These are phyloP conservation scores for Dysmachus trigonus DNA, from an alignment of 2,888 invertebrate species.

Conservation along the genomic window DNA sequence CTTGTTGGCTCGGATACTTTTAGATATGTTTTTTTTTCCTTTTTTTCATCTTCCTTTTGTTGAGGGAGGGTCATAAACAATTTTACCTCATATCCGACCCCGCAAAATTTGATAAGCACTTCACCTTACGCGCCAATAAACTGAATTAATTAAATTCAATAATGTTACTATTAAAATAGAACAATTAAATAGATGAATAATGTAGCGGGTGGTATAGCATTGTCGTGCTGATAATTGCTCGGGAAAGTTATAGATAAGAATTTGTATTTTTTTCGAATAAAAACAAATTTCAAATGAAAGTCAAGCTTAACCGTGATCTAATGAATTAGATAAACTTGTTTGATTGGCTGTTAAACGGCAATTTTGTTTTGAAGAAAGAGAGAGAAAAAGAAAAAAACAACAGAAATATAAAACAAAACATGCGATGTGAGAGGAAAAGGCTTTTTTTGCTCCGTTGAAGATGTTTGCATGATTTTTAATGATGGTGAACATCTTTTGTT, in stretches of 20 bases:
- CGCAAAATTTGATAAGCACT: background rate
- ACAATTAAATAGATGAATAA: background rate
- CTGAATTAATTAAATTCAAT: background rate
- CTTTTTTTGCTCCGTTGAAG: constrained; percentile 6
- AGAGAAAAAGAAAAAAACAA: background rate
- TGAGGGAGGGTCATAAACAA: too few relatives aligned
- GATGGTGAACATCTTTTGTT: background rate
- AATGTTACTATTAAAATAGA: background rate
- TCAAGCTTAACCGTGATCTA: background rate
- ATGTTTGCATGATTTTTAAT: constrained; percentile 22
- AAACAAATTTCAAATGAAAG: background rate
- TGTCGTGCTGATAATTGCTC: background rate
- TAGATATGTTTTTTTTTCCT: background rate
- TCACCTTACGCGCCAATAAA: background rate
- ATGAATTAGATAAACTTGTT: background rate
- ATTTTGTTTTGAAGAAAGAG: background rate
- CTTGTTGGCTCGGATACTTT: background rate
- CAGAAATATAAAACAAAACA: background rate
- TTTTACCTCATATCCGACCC: background rate
- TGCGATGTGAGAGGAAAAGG: background rate
- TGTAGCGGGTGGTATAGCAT: background rate
- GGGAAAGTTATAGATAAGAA: background rate
- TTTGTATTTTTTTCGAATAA: background rate
- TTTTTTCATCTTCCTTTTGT: background rate
- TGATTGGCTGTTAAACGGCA: background rate